Base-by-base conservation (phyloP, 2,888 invertebrate species). In the Phanerotoma sp. region DNA sequence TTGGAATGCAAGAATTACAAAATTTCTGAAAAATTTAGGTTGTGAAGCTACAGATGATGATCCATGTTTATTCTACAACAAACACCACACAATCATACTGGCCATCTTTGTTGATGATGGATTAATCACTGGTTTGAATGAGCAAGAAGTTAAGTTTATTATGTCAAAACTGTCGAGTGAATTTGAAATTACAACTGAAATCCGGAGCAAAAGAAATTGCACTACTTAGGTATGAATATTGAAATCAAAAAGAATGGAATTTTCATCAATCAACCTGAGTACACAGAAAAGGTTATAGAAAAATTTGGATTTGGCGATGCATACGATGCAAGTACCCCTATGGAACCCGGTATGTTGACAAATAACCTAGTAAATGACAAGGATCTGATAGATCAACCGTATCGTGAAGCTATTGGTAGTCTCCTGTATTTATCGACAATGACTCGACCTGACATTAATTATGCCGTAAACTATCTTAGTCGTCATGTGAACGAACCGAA, bases 401-500 rank as follows among this genome's bases (percentile, higher is more conserved):
- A 63, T 52, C 55, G 60, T 16, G 62, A 66, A 61, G 62, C 59
- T 1, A 57, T 66, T 11, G 63, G 61, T n/a, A 62, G 62, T 37
- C 10, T 66, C 22, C 9, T 45, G 18, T 65, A 66, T 56, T 32
- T 66, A 22, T 15, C 58, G 18, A 67, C 62, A 9, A 65, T 68
- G 33, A 58, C 64, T 33, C 51, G 66, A 18, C 66, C 70, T n/a
- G 66, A 68, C 28, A 70, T 70, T 18, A 62, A 62, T 49, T 69
- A 63, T 57, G 49, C 62, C n/a, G 67, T 67, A 21, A 67, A 64
- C 51, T 64, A 66, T 57, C 32, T 65, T 13, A 67, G 64, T 53
- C 49, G 62, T 13, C 58, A 47, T 44, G 62, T 60, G 52, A 59
- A 58, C 9, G 64, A 60, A 42, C 61, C 54, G 2, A 56, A 49